Percentiles rank a stretch among this genome's conserved stretches.
phyloP scores from a whole-genome alignment of 2,888 invertebrate species.

The Therioaphis trifolii region DNA sequence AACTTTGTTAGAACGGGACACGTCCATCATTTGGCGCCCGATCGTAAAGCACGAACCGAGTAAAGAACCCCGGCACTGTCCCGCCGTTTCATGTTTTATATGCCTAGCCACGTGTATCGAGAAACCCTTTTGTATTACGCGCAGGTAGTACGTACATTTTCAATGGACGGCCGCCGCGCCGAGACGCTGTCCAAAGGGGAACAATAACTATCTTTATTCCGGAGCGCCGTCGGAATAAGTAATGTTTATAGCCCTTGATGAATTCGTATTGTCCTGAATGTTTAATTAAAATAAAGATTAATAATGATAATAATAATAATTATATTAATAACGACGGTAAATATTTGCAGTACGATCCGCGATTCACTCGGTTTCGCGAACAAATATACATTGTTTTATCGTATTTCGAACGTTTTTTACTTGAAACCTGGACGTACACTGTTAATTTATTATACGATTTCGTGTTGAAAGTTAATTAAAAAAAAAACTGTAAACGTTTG shows the following conservation, averaged over 20 bases:
- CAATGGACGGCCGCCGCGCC: constrained; percentile 27
- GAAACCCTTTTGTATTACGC: constrained; percentile 30
- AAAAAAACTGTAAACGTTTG: too few species aligned
- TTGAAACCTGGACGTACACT: too few species aligned
- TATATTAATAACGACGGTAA: too few species aligned
- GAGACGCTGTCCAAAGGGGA: constrained; percentile 32
- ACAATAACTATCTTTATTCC: constrained; percentile 38
- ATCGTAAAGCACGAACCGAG: constrained; percentile 36
- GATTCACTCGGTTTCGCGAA: too few species aligned
- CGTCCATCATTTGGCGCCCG: constrained; percentile 20
- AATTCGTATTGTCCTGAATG: not conserved
- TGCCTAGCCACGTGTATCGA: constrained; percentile 7
- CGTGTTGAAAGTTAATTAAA: too few species aligned
- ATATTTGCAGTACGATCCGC: too few species aligned
- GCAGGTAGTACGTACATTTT: constrained; percentile 40
- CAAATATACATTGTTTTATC: too few species aligned
- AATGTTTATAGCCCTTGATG: constrained; percentile 4
- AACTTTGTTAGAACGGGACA: constrained; percentile 1
- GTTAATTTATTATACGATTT: too few species aligned
- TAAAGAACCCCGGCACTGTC: constrained; percentile 16
- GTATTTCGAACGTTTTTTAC: too few species aligned
- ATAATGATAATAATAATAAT: not conserved
- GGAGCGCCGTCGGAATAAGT: constrained; percentile 16
- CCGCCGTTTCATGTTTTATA: constrained; percentile 51
- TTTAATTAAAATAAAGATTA: not conserved